Conservation (phyloP, 2,797 vertebrate species). For the Fratercula arctica region DNA sequence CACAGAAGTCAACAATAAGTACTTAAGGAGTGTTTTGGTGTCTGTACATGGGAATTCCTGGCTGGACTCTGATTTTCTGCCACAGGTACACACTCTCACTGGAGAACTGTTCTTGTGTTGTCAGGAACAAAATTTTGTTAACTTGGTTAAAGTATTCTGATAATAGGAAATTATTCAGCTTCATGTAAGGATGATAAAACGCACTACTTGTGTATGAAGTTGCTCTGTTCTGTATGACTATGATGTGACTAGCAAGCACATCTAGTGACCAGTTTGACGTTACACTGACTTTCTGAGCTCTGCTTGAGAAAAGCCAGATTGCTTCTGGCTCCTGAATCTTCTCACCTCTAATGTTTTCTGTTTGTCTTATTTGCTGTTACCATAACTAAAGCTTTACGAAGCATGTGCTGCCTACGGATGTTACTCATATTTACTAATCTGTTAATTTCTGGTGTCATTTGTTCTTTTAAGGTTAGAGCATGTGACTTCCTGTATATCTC, state of each 20-base stretch:
- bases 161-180: neutral
- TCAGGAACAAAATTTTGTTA: neutral
- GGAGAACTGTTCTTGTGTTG: neutral
- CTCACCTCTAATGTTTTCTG: neutral
- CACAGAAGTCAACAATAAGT: neutral
- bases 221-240: neutral
- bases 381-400: neutral
- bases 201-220: too few species aligned
- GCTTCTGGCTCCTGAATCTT: neutral
- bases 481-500: neutral
- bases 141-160: neutral
- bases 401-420: neutral
- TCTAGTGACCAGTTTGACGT: neutral
- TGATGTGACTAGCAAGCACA: neutral
- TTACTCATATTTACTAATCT: neutral
- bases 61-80: neutral
- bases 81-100: fast-evolving
- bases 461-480: neutral
- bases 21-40: neutral
- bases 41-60: neutral
- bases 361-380: neutral
- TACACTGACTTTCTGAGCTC: neutral
- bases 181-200: neutral
- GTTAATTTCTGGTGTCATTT: neutral
- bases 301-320: neutral